A percentile compares a stretch with the other conserved stretches of the same genome.
Conservation (phyloP, 2,888 invertebrate species). For the Endomychus coccineus region DNA sequence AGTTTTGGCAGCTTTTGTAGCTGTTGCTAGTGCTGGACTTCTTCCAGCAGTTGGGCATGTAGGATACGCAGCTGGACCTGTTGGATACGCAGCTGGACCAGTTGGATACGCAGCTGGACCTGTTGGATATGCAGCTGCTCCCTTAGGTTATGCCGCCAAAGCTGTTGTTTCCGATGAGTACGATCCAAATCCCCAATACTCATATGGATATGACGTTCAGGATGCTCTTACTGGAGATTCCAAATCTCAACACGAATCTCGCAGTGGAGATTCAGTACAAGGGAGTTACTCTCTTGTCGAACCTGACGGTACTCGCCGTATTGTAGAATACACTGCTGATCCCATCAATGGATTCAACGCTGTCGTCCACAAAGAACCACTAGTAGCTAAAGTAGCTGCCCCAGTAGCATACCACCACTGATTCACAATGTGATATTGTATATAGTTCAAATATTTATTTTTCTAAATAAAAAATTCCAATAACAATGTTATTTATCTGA, state of each 20-base stretch:
- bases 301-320: constrained; percentile 46
- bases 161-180: constrained; percentile 16
- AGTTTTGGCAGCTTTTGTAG: constrained; percentile 24
- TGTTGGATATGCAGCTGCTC: constrained; percentile 12
- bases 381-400: constrained; percentile 8
- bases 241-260: constrained; percentile 47
- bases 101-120: constrained; percentile 15
- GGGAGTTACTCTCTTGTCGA: constrained; percentile 48
- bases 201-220: constrained; percentile 40
- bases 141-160: constrained; percentile 17
- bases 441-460: no score
- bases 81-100: constrained; percentile 20
- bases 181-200: constrained; percentile 41
- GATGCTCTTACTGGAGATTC: constrained; percentile 45
- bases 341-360: constrained; percentile 56
- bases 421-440: no score
- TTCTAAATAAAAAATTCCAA: no score
- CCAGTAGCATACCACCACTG: constrained; percentile 19
- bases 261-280: constrained; percentile 47
- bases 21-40: constrained; percentile 20
- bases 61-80: no score
- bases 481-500: no score
- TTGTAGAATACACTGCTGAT: constrained; percentile 50
- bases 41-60: constrained; percentile 10
- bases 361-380: constrained; percentile 41